Evolutionary conservation across 2,888 invertebrate species (phyloP).

Genomic region (Xestia rhomboidea): DNA sequence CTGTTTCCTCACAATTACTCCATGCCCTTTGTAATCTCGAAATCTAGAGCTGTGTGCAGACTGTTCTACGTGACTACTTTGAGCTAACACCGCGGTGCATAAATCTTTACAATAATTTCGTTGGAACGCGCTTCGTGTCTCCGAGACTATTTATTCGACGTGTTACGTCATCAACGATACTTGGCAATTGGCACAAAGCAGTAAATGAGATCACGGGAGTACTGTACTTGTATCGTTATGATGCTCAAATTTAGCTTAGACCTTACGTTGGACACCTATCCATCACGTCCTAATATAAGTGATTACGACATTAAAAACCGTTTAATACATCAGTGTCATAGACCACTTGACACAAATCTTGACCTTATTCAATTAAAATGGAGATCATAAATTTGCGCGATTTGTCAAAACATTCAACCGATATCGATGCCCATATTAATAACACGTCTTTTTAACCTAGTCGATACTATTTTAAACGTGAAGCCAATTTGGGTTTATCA

Average conservation of each 20-base stretch:
- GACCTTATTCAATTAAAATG: conserved; percentile 54
- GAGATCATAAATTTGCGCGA: conserved; percentile 62
- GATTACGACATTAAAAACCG: conserved; percentile 40
- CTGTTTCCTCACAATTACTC: conserved; percentile 78
- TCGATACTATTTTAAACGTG: conserved; percentile 55
- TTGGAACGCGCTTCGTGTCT: conserved; percentile 58
- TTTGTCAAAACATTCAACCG: conserved; percentile 46
- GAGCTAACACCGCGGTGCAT: conserved; percentile 56
- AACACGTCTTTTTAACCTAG: conserved; percentile 41
- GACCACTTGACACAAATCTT: conserved; percentile 45
- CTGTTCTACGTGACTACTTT: conserved; percentile 61
- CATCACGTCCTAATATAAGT: conserved; percentile 29
- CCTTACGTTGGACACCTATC: conserved; percentile 49
- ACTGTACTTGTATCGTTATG: conserved; percentile 60
- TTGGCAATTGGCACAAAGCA: conserved; percentile 67
- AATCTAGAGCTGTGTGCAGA: conserved; percentile 73
- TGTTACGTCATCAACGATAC: conserved; percentile 61
- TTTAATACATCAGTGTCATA: conserved; percentile 39
- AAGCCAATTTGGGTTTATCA: conserved; percentile 58
- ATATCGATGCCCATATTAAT: conserved; percentile 49
- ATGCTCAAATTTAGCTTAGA: conserved; percentile 58
- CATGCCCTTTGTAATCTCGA: conserved; percentile 79
- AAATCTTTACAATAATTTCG: conserved; percentile 54
- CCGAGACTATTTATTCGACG: conserved; percentile 62
- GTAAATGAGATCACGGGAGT: conserved; percentile 66